Base-by-base conservation (phyloP, 2,888 invertebrate genomes). In the Eupithecia insigniata region DNA sequence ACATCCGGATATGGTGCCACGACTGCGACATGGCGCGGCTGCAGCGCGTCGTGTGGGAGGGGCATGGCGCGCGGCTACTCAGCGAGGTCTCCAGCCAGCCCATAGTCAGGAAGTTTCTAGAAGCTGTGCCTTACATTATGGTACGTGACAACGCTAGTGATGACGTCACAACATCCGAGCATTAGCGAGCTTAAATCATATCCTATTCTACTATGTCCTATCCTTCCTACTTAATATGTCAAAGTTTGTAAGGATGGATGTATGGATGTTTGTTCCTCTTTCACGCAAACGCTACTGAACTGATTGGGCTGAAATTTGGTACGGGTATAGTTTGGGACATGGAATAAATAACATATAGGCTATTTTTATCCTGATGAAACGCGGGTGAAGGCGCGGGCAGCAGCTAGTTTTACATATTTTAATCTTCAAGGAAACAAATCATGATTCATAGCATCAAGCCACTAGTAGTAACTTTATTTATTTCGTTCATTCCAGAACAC, bases 1-100 rank as follows among this genome's bases (percentile, higher is more conserved):
- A 98, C 86, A 98, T 99, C 78, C 95, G 98, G 80, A 98, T 98
- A 94, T 99, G 99, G 99, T 98, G 98, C 83, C 98, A 98, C 89
- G 98, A 98, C 90, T 96, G 97, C 89, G 98, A 98, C 90, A 95
- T 98, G 88, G 96, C 96, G 67, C 97, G 97, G 81, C 93, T 98
- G 81, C 98, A 98, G 90, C 96, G 97, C 84, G 97, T 98, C 6
- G 95, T 98, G 69, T 97, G 98, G 97, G 97, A 97, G 84, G 98
- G 99, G 0, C 97, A 98, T 85, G 99, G 98, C 1, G 95, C 96
- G 72, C 96, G 97, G 79, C 95, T 98, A 66, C 95, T 97, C 74
- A 96, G 96, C 81, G 98, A 98, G 87, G 97, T 97, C 43, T 97
- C 97, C 89, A 97, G 96, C 85, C 97, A 98, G 92, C 95, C 96